A percentile compares a stretch with the other conserved stretches of the same genome.
These are phyloP conservation scores for Nomada ruficornis DNA, from an alignment of 2,888 invertebrate genomes.

Conservation along the genomic window DNA sequence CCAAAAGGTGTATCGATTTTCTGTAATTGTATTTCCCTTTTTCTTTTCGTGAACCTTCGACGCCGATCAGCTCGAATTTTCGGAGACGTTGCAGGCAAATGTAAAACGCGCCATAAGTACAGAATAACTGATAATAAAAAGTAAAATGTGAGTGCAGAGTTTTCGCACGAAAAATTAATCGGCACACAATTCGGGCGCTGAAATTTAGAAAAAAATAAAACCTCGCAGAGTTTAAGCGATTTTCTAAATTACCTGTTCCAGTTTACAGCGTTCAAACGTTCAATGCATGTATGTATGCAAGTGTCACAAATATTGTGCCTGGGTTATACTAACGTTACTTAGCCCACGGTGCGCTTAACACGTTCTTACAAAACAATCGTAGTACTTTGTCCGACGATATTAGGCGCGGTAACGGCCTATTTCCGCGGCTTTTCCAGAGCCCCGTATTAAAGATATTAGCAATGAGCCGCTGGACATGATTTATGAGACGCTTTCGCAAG, in stretches of 20 bases:
- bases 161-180: no score
- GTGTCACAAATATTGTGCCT: not conserved
- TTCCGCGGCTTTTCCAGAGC: constrained; percentile 34
- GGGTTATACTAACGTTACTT: not conserved
- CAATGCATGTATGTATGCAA: not conserved
- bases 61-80: not conserved
- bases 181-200: no score
- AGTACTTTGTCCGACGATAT: not conserved
- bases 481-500: constrained; percentile 29
- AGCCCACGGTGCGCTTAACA: not conserved
- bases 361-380: not conserved
- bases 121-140: no score
- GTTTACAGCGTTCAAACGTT: not conserved
- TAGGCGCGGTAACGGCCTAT: constrained; percentile 14
- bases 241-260: no score
- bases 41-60: not conserved
- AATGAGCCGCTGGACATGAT: constrained; percentile 1
- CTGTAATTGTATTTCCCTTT: not conserved
- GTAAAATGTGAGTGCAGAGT: no score
- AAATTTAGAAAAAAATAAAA: no score
- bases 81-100: not conserved
- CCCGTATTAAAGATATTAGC: constrained; percentile 41
- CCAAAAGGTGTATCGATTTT: constrained; percentile 18
- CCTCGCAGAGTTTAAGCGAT: no score
- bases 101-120: not conserved